Base-by-base conservation (phyloP, 2,888 invertebrate species). In the Eumacrocentrus americanus region DNA sequence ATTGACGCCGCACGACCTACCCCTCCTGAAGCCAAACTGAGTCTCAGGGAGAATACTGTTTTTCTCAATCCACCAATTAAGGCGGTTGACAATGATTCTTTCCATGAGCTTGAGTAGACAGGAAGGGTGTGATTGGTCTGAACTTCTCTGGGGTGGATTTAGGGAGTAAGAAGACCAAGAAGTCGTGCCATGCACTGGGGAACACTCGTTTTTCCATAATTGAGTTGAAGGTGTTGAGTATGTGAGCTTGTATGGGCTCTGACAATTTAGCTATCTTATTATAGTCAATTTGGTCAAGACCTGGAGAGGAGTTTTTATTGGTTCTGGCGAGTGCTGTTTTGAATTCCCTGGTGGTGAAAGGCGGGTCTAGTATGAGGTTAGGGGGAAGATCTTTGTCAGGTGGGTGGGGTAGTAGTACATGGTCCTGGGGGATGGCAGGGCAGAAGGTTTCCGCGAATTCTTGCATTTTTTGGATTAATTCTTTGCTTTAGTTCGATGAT, bases 71-170 rank as follows among this genome's bases (percentile, higher is more conserved):
- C 54, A 62, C 20, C 58, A 58, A 5, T 9, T 9, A 1, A 63
- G 3, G 1, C 60, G 9, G 9, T 16, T 56, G 7, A 23, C 25
- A 5, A 63, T 37, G 3, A 63, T 20, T 16, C 48, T 35, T 44
- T 63, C 63, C 11, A 57, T 38, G 0, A 63, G 35, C 25, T 63
- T 60, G 1, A 57, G 35, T 7, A 63, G 3, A 9, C 53, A 61
- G 1, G 42, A 34, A 18, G 6, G 29, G 12, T 0, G 61, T 29
- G 1, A 61, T 61, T 3, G 58, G 50, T 11, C 58, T 20, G 11
- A 61, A 52, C 22, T 53, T 58, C 2, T 34, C 40, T 3, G 46
- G 23, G 11, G 38, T 3, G 2, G 4, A 48, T 5, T 34, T 11
- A n/a, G 16, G 20, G 11, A 12, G 18, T 9, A 2, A 35, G 29